phyloP scores from a whole-genome alignment of 2,797 vertebrate species.

The Lophotriccus pileatus region DNA sequence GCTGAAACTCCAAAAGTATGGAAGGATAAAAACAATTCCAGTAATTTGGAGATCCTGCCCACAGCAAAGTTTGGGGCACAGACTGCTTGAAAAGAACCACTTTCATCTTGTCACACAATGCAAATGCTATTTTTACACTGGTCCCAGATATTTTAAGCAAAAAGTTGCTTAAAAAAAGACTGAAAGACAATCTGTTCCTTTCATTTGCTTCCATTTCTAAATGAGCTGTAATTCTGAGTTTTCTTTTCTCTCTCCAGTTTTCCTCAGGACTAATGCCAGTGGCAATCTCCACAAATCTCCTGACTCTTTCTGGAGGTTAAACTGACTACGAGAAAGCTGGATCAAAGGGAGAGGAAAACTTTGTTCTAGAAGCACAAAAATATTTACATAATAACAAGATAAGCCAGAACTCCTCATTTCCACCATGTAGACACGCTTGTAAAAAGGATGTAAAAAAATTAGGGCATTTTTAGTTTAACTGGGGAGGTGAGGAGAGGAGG shows the following conservation, averaged over 20 bases:
- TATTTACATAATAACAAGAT: slow-evolving; percentile 32
- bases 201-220: neutral
- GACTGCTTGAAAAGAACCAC: neutral
- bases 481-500: neutral
- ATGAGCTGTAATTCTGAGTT: neutral
- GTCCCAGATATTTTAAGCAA: neutral
- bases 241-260: neutral
- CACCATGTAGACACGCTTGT: neutral
- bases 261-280: neutral
- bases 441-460: neutral
- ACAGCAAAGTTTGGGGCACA: neutral
- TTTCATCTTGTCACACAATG: neutral
- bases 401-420: neutral
- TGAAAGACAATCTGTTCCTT: neutral
- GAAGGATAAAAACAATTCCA: neutral
- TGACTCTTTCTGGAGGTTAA: neutral
- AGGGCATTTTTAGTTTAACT: neutral
- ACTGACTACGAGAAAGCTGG: neutral
- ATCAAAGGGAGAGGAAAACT: slow-evolving; percentile 30
- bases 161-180: neutral
- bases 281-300: neutral
- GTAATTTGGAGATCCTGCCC: neutral
- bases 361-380: neutral
- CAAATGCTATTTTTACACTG: neutral
- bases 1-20: neutral